phyloP scores from a whole-genome alignment of 1,140 invertebrate genomes.

The Pseudachorutes palmiensis region DNA sequence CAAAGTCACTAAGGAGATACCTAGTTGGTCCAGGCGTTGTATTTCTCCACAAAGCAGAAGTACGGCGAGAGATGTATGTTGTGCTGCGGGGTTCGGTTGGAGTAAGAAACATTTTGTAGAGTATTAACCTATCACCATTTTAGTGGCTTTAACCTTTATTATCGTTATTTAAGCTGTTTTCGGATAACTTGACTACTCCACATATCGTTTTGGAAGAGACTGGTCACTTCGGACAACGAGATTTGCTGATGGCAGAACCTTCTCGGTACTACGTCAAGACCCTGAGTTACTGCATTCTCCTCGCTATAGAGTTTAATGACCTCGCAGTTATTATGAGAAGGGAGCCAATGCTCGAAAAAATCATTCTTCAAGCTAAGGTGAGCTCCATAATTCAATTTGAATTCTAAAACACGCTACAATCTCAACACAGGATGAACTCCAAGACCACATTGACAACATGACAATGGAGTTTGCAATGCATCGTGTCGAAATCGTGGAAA shows the following conservation, averaged over 20 bases:
- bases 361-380: slow-evolving; percentile 16
- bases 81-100: slow-evolving; percentile 22
- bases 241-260: slow-evolving; percentile 26
- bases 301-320: slow-evolving; percentile 9
- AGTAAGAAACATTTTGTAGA: slow-evolving; percentile 6
- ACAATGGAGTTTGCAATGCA: neutral
- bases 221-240: slow-evolving; percentile 15
- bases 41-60: slow-evolving; percentile 27
- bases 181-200: neutral
- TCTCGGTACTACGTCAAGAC: slow-evolving; percentile 13
- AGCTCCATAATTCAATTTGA: no score
- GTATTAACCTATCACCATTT: neutral
- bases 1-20: slow-evolving; percentile 19
- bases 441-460: slow-evolving; percentile 17
- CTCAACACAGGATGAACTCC: neutral
- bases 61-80: slow-evolving; percentile 28
- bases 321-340: slow-evolving; percentile 18
- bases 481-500: neutral
- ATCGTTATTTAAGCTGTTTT: slow-evolving; percentile 1
- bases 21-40: slow-evolving; percentile 26
- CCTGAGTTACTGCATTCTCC: slow-evolving; percentile 19
- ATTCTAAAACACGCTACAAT: no score
- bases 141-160: neutral
- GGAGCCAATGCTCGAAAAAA: slow-evolving; percentile 13
- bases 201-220: neutral